Evolutionary conservation across 2,888 invertebrate species (phyloP).

Genomic region (Drosophila testacea): DNA sequence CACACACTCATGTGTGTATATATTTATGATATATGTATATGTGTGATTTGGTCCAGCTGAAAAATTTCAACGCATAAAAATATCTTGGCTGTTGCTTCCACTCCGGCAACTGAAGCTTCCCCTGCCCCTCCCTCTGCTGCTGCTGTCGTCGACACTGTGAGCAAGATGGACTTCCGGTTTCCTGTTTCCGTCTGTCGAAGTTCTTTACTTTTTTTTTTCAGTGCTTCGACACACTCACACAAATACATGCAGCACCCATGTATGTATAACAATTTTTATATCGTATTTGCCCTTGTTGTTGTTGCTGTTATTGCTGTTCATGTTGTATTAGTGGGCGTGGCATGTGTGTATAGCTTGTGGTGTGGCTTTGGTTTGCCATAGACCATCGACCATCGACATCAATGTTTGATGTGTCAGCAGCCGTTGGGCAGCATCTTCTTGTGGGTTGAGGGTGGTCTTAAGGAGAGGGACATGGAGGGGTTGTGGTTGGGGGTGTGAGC

Average conservation of each 20-base stretch:
- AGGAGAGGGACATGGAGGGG: neutral
- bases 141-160: conserved; percentile 76
- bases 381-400: conserved; percentile 53
- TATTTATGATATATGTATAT: conserved; percentile 55
- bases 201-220: conserved; percentile 80
- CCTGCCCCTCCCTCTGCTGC: conserved; percentile 13
- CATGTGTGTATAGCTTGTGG: conserved; percentile 57
- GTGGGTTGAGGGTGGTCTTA: neutral
- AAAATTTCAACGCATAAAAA: conserved; percentile 83
- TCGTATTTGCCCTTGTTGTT: conserved; percentile 53
- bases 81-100: conserved; percentile 72
- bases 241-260: conserved; percentile 41
- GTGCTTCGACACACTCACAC: conserved; percentile 68
- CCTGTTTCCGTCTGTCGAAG: conserved; percentile 85
- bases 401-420: conserved; percentile 76
- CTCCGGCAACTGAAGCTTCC: conserved; percentile 5
- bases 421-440: conserved; percentile 35
- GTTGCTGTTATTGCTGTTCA: conserved; percentile 8
- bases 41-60: conserved; percentile 68
- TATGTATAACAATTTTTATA: conserved; percentile 69
- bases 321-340: conserved; percentile 51
- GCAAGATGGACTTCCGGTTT: conserved; percentile 86
- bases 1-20: conserved; percentile 30
- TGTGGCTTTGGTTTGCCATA: conserved; percentile 59
- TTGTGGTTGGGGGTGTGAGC: conserved; percentile 36